phyloP scores from a whole-genome alignment of 2,888 invertebrate species.

The Tetrapedia diversipes region DNA sequence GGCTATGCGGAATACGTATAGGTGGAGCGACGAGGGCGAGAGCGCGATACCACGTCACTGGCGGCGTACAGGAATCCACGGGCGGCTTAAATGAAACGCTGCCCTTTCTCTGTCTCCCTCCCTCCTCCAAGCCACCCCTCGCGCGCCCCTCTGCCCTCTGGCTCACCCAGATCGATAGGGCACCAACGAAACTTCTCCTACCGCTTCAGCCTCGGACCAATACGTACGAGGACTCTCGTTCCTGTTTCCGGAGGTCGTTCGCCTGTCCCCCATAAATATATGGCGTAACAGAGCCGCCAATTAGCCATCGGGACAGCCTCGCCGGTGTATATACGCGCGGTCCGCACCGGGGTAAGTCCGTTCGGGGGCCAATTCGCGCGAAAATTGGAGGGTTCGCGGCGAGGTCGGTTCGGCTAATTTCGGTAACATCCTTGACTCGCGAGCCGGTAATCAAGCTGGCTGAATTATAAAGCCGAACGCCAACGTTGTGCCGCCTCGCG shows the following conservation, averaged over 20 bases:
- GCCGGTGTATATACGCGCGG: slow-evolving; percentile 42
- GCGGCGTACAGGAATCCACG: slow-evolving; percentile 68
- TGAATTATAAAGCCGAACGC: slow-evolving; percentile 27
- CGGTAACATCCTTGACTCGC: slow-evolving; percentile 9
- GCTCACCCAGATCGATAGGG: slow-evolving; percentile 71
- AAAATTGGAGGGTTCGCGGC: slow-evolving; percentile 41
- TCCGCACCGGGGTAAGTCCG: slow-evolving; percentile 7
- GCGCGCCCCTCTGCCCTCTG: not conserved
- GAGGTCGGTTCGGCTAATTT: slow-evolving; percentile 24
- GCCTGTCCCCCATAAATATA: slow-evolving; percentile 67
- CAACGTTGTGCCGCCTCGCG: not conserved
- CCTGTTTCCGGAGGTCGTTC: slow-evolving; percentile 64
- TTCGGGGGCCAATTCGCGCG: slow-evolving; percentile 1
- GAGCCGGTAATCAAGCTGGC: slow-evolving; percentile 15
- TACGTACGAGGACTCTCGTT: slow-evolving; percentile 59
- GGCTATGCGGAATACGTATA: not conserved
- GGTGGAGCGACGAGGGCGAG: not conserved
- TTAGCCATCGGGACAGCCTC: slow-evolving; percentile 68
- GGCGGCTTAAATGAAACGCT: slow-evolving; percentile 76
- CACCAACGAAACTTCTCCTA: slow-evolving; percentile 70
- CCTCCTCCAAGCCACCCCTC: not conserved
- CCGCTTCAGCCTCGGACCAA: slow-evolving; percentile 56
- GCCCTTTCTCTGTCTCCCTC: slow-evolving; percentile 44
- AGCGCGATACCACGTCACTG: slow-evolving; percentile 47
- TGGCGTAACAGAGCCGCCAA: slow-evolving; percentile 68